Evolutionary conservation across 2,113 vertebrate species (phyloP), one percentile per base, ranked within the genome.

Genomic region (Tragelaphus imberbis): DNA sequence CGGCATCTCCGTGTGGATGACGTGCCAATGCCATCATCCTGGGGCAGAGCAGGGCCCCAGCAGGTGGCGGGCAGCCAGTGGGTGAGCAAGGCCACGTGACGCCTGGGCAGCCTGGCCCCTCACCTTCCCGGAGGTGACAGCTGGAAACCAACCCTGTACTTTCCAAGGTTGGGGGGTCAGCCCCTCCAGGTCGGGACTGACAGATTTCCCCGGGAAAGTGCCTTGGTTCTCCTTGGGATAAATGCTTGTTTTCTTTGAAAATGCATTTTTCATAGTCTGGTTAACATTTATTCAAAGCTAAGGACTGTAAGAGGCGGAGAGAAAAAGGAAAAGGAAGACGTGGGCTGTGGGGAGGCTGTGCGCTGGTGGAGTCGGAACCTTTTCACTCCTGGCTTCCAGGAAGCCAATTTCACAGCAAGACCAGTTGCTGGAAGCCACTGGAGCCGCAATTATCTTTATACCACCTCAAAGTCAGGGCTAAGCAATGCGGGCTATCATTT

Each of bases 1-100:
- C 2, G 7, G 63, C 2, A 7, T 33, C n/a, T 33, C 77, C 0
- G 2, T 4, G 1, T 1, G 47, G 84, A 56, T 49, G 28, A 2
- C 1, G 19, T 14, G 56, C 25, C 71, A 23, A 55, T 9, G 10
- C 59, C 9, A n/a, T n/a, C n/a, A n/a, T n/a, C n/a, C n/a, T n/a
- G n/a, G n/a, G n/a, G 3, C 9, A 16, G 56, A 15, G 58, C 33
- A 6, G 75, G 79, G 25, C 11, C 44, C 61, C 71, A 9, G n/a
- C 27, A 27, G 71, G 55, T 25, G 86, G 86, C 30, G 1, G 61
- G 47, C 1, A 2, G 68, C 55, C 27, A 5, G 55, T 5, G 16
- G 68, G 84, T 3, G 8, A 36, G 92, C 58, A 58, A 21, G 56
- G 47, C 75, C n/a, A 27, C 1, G 81, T 3, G 30, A 77, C 17